Evolutionary conservation across 2,797 vertebrate species (phyloP), one percentile per base, ranked within the genome.

Genomic region (Bucorvus abyssinicus): DNA sequence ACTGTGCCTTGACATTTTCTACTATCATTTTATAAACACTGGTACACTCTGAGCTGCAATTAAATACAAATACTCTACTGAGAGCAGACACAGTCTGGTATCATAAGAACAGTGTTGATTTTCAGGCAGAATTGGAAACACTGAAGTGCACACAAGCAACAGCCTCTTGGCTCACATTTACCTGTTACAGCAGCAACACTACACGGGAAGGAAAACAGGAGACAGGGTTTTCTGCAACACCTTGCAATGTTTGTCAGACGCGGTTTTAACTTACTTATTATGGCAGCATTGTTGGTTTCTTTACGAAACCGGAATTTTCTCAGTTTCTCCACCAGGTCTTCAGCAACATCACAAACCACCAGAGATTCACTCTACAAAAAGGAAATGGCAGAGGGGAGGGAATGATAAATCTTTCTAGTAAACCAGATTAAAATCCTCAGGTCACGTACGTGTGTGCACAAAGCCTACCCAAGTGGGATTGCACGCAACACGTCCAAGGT

Each of bases 221-320:
- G 30, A 40, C 0, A n/a, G 20, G 22, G 52, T 60, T 78, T 82
- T 45, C 61, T 85, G 40, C 47, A 52, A 80, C 63, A 60, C 20
- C 52, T 88, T 24, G 29, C 10, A 38, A 56, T 50, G 84, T 83
- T 67, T 19, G 34, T 92, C 81, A 85, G 57, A 26, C 47, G 23
- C 10, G 4, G 52, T 88, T 93, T 95, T 34, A 84, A 96, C 99
- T 99, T 97, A 99, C 99, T 99, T 90, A 99, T 97, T 96, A 99
- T 99, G 95, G 99, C 99, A 74, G 99, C 99, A 96, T 99, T 99
- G 98, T 97, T 99, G 21, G 99, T 99, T 97, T 99, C 99, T 97
- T 99, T 99, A 71, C 99, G 98, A 97, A 99, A 99, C 91, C 99
- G 98, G 95, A 99, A 99, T 98, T 99, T 99, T 94, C 97, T 98